phyloP scores from a whole-genome alignment of 2,113 vertebrate genomes.

The Hippoglossus stenolepis region DNA sequence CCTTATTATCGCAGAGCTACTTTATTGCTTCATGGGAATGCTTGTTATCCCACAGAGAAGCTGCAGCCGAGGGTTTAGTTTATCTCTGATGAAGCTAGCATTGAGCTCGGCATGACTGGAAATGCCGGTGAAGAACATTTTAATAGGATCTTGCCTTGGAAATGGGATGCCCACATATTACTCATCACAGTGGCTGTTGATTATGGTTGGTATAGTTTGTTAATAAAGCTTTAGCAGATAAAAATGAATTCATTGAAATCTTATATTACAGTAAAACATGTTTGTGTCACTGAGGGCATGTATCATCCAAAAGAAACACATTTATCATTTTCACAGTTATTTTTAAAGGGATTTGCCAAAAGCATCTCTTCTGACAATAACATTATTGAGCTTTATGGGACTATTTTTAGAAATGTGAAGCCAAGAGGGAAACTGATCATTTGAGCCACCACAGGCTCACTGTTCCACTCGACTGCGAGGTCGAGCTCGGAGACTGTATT shows the following conservation, averaged over 20 bases:
- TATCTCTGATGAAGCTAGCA: constrained; percentile 29
- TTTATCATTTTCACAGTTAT: constrained; percentile 4
- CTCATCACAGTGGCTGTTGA: constrained; percentile 7
- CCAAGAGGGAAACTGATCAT: constrained; percentile 49
- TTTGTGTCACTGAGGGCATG: background rate
- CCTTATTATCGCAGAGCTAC: constrained; percentile 19
- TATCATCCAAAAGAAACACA: constrained; percentile 2
- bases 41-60: constrained; percentile 39
- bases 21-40: constrained; percentile 12
- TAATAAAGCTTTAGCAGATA: background rate
- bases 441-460: constrained; percentile 31
- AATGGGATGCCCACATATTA: constrained; percentile 14
- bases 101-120: constrained; percentile 31
- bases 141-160: constrained; percentile 25
- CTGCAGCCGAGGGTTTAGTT: constrained; percentile 10
- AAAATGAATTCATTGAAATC: background rate
- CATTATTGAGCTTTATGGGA: constrained; percentile 71
- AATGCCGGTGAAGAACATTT: constrained; percentile 42
- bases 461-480: constrained; percentile 43
- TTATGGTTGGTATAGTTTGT: background rate
- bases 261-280: background rate
- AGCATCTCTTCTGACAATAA: constrained; percentile 61
- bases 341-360: constrained; percentile 33
- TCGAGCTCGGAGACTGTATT: constrained; percentile 37
- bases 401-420: constrained; percentile 54